A percentile compares a stretch with the other conserved stretches of the same genome.
Conservation (phyloP, 2,113 vertebrate species). For the Platysteira castanea region DNA sequence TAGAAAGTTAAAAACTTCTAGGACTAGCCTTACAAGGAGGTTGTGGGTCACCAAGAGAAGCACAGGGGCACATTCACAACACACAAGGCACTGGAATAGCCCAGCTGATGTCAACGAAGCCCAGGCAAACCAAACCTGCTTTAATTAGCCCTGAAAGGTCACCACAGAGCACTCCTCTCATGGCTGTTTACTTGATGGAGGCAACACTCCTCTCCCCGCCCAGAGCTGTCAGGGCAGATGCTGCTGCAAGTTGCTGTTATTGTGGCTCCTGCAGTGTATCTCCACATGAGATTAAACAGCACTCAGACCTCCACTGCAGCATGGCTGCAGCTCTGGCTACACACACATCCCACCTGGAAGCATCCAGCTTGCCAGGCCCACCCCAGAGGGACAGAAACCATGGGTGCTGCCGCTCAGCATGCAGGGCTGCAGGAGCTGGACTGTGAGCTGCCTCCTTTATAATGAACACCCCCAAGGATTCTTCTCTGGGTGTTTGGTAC, state of each 20-base stretch:
- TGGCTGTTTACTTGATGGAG: not conserved
- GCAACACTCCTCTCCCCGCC: not conserved
- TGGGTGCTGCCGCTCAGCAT: accelerated
- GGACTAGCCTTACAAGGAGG: not conserved
- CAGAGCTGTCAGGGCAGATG: not conserved
- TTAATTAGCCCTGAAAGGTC: conserved; percentile 10
- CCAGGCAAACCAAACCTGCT: not conserved
- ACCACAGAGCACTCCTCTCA: not conserved
- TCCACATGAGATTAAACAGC: not conserved
- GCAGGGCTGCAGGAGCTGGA: not conserved
- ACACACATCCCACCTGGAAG: not conserved
- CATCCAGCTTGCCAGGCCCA: not conserved
- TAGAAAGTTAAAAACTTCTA: not conserved
- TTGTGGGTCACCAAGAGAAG: not conserved
- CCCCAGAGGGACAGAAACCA: not conserved
- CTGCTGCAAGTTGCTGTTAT: not conserved
- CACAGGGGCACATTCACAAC: not conserved
- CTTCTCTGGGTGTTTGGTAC: not conserved
- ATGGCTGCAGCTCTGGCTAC: not conserved
- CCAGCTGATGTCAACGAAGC: not conserved
- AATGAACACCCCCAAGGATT: not conserved
- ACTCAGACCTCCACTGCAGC: not conserved
- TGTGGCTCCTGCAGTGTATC: not conserved
- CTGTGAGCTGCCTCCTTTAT: not conserved
- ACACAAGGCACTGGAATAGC: not conserved